These are phyloP conservation scores for Antigone vipio DNA, from an alignment of 2,113 vertebrate genomes.

Conservation along the genomic window DNA sequence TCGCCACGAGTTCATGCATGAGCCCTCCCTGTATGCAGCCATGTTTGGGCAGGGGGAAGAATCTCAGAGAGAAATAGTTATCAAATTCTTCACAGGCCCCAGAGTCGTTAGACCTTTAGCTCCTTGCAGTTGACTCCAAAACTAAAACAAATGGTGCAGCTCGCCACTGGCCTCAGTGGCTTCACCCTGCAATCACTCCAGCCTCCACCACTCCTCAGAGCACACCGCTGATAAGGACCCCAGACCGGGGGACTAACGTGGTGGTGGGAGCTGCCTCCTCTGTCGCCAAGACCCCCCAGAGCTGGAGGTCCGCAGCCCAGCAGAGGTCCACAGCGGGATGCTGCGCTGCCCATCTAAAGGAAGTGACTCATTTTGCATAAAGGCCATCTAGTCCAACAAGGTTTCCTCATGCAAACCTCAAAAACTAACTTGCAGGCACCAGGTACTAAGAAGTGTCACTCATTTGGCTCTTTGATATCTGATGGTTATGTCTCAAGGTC, in stretches of 20 bases:
- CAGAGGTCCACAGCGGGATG: not conserved
- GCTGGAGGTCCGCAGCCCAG: not conserved
- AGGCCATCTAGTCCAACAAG: not conserved
- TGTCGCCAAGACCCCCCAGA: accelerated
- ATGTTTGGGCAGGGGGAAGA: not conserved
- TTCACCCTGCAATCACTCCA: not conserved
- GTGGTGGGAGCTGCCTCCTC: not conserved
- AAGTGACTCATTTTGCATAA: accelerated
- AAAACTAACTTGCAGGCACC: not conserved
- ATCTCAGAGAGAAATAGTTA: constrained; percentile 15
- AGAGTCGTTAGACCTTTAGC: not conserved
- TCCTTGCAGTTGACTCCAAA: not conserved
- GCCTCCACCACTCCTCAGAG: not conserved
- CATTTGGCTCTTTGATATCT: not conserved
- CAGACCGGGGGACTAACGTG: accelerated
- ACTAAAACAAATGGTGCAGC: constrained; percentile 37
- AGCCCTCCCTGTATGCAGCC: not conserved
- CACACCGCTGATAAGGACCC: not conserved
- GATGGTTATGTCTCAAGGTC: not conserved
- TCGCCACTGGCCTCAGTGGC: accelerated
- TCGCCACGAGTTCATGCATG: not conserved
- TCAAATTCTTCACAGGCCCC: not conserved
- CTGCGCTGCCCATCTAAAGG: not conserved
- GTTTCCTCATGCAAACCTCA: not conserved
- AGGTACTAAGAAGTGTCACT: not conserved